Evolutionary conservation across 2,113 vertebrate species (phyloP), one percentile per base, ranked within the genome.

Genomic region (Ariopsis seemanni): DNA sequence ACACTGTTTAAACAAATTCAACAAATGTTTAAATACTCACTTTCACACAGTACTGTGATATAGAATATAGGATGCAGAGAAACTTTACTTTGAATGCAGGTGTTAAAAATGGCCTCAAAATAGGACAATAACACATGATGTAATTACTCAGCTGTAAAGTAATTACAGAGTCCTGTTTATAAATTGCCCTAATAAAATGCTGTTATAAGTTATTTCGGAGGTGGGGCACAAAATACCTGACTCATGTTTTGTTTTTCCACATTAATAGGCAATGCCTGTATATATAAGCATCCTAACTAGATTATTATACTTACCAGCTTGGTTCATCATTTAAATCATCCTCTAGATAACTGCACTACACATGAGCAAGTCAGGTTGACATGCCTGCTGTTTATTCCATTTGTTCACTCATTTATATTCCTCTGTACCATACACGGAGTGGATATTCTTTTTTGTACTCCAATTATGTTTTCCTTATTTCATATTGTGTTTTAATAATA

Each of bases 251-350:
- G 34, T 87, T 58, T 55, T 83, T 82, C 65, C 62, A 67, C 84
- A 77, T 88, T 75, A 88, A 63, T 18, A 12, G 62, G 30, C 52
- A 20, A 25, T 69, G 42, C 52, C 42, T 42, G 42, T 18, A 55
- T 27, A 50, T 86, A 84, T 84, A 89, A 86, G 88, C 81, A 80
- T 84, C 34, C 42, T 84, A 86, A 89, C 81, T 72, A 80, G 81
- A 55, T 84, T 84, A 80, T 80, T 72, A 72, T 74, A 83, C 60
- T 58, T 83, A 84, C 1, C 72, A 89, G 80, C 65, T 84, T 86
- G 63, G 72, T 75, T 69, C 71, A 86, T 71, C n/a, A 11, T 84
- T 86, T 84, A 60, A 79, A 82, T 62, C 62, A 25, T 42, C 42
- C 14, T 69, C 75, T 62, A 79, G 53, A 79, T 79, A 82, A 84